Evolutionary conservation across 2,797 vertebrate species (phyloP).

Genomic region (Cryptoblepharus egeriae): DNA sequence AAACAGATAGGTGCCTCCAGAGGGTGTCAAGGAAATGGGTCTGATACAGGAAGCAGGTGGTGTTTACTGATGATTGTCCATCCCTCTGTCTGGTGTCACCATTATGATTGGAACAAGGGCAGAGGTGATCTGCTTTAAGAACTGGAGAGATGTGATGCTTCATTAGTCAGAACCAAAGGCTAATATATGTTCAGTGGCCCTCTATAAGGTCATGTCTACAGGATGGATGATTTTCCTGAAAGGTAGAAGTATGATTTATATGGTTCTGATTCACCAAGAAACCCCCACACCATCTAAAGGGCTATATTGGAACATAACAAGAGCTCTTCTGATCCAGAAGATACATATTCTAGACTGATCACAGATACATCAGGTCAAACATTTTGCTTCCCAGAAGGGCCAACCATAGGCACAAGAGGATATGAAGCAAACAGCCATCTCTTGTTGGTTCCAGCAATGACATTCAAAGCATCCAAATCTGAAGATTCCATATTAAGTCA

Average conservation of each 20-base stretch:
- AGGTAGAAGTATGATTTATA: background rate
- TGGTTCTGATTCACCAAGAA: conserved; percentile 1
- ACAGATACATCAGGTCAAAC: too few relatives aligned
- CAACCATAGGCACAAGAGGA: too few relatives aligned
- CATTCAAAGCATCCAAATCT: too few relatives aligned
- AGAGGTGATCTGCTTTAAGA: background rate
- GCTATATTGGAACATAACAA: too few relatives aligned
- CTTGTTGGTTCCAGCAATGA: too few relatives aligned
- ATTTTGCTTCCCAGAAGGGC: too few relatives aligned
- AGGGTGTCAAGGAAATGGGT: background rate
- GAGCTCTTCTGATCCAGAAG: too few relatives aligned
- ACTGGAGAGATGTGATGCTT: background rate
- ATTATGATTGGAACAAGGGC: background rate
- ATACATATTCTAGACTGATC: too few relatives aligned
- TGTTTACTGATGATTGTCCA: background rate
- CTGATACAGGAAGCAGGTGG: background rate
- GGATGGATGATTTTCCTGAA: background rate
- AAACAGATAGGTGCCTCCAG: background rate
- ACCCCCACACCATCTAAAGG: background rate
- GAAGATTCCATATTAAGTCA: too few relatives aligned
- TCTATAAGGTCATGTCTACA: background rate
- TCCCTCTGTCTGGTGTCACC: background rate
- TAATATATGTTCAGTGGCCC: background rate
- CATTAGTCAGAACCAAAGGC: background rate
- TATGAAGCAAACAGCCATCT: too few relatives aligned